Evolutionary conservation across 1,140 invertebrate genomes (phyloP).

Genomic region (Drosophila novamexicana): DNA sequence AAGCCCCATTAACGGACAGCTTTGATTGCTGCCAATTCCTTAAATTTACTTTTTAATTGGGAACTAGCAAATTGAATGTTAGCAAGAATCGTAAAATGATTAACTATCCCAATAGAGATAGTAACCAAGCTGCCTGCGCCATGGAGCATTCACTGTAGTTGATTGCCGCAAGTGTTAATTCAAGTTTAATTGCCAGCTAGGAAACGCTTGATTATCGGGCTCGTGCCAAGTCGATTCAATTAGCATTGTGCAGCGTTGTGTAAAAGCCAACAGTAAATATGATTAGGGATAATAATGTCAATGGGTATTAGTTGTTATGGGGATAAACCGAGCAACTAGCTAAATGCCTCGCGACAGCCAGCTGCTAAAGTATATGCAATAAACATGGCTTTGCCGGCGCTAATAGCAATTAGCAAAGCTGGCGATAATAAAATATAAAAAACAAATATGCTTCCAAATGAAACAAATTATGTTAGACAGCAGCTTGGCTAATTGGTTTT

Average conservation of each 20-base stretch:
- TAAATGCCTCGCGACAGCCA: constrained; percentile 8
- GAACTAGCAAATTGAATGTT: no score
- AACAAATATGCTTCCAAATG: constrained; percentile 23
- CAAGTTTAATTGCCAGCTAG: constrained; percentile 53
- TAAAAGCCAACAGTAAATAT: constrained; percentile 44
- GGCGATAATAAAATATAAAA: constrained; percentile 16
- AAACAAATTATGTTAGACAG: constrained; percentile 66
- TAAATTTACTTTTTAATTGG: no score
- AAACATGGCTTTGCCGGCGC: constrained; percentile 66
- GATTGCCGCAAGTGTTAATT: constrained; percentile 46
- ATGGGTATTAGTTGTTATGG: constrained; percentile 49
- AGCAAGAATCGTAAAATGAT: no score
- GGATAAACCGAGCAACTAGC: constrained; percentile 25
- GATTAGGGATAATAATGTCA: constrained; percentile 72
- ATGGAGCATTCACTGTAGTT: constrained; percentile 1
- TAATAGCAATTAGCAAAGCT: constrained; percentile 71
- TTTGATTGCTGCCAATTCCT: no score
- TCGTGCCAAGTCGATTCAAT: constrained; percentile 42
- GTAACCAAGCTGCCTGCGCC: background rate
- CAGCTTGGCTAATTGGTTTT: constrained; percentile 71
- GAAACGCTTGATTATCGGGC: constrained; percentile 45
- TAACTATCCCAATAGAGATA: no score
- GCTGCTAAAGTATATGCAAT: constrained; percentile 39
- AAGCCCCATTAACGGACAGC: background rate
- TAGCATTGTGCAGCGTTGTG: constrained; percentile 50